Conservation (phyloP, 2,888 invertebrate species). For the Coleophora flavipennella region DNA sequence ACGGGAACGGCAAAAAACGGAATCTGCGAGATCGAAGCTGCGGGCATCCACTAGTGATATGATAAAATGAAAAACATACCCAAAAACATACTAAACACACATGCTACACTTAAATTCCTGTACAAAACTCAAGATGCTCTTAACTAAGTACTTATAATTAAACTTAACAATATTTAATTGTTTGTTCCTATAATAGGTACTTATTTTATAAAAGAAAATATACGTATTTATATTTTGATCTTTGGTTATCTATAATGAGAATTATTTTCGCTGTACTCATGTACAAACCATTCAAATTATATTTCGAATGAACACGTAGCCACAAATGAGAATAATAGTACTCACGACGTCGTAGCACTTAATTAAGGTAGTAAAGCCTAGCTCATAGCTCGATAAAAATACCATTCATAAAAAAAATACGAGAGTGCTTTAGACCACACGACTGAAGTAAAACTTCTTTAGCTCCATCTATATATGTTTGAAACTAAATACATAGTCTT, state of each 20-base stretch:
- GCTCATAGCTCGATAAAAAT: too few species aligned
- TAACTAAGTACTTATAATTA: conserved; percentile 3
- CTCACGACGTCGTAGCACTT: too few species aligned
- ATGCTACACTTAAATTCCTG: conserved; percentile 23
- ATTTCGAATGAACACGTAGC: background rate
- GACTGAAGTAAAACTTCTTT: too few species aligned
- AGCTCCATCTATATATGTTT: too few species aligned
- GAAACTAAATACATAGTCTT: too few species aligned
- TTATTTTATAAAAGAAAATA: conserved; percentile 22
- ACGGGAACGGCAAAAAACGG: too few species aligned
- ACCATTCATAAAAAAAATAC: background rate
- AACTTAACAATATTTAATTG: background rate
- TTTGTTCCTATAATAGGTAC: too few species aligned
- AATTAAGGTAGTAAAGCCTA: too few species aligned
- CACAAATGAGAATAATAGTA: too few species aligned
- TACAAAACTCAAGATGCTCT: conserved; percentile 3
- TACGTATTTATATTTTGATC: conserved; percentile 30
- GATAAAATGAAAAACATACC: conserved; percentile 1
- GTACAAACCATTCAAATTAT: conserved; percentile 2
- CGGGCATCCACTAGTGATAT: too few species aligned
- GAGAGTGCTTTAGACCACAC: too few species aligned
- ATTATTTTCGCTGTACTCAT: conserved; percentile 15
- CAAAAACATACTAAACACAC: conserved; percentile 32
- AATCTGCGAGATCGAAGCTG: too few species aligned
- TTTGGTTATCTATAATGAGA: conserved; percentile 40